These are phyloP conservation scores for Apodemus sylvaticus DNA, from an alignment of 2,113 vertebrate genomes.

Conservation along the genomic window DNA sequence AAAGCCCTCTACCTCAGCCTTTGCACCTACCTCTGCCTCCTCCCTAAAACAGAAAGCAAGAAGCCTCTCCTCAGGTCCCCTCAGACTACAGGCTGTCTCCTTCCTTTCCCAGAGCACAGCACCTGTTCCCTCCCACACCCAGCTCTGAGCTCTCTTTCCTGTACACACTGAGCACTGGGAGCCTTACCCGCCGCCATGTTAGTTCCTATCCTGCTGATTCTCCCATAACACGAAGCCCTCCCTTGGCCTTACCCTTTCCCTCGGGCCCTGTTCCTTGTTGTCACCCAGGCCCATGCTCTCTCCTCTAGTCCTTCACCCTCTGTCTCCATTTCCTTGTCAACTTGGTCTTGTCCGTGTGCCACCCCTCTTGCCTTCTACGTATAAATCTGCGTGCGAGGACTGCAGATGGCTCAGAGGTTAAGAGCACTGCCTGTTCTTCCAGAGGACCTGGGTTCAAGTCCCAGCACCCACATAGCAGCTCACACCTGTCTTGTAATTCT, in stretches of 20 bases:
- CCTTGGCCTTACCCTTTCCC: neutral
- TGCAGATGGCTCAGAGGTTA: neutral
- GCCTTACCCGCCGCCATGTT: neutral
- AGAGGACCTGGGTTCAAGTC: neutral
- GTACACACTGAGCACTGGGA: neutral
- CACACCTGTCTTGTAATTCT: neutral
- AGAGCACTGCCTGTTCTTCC: neutral
- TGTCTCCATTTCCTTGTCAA: too few species aligned
- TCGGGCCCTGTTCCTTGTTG: neutral
- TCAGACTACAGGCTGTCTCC: neutral
- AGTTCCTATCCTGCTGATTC: neutral
- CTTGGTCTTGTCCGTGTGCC: neutral
- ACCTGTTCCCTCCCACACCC: neutral
- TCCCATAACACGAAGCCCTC: neutral
- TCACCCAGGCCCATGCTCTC: neutral
- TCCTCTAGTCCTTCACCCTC: too few species aligned
- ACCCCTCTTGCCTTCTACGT: neutral
- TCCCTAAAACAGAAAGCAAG: neutral
- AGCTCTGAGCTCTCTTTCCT: neutral
- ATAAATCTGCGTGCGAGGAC: neutral
- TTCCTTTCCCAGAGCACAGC: neutral
- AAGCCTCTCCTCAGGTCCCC: neutral
- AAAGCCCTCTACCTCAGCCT: neutral
- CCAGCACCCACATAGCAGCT: neutral
- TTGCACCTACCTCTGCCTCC: fast-evolving